Evolutionary conservation across 2,113 vertebrate species (phyloP).

Genomic region (Hydrochoerus hydrochaeris): DNA sequence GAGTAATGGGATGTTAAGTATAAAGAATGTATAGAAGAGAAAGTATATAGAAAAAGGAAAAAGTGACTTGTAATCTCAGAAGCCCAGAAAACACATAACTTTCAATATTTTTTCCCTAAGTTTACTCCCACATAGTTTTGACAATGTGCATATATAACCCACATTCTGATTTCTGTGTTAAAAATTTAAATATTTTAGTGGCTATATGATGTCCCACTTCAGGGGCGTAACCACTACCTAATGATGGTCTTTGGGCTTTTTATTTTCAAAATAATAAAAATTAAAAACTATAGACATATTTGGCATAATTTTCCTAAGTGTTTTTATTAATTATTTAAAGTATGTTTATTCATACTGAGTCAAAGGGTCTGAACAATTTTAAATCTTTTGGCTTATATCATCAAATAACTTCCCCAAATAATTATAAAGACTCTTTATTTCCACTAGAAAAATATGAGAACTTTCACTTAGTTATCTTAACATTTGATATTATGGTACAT

Average conservation of each 20-base stretch:
- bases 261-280: constrained; percentile 32
- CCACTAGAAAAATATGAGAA: background rate
- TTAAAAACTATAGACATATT: background rate
- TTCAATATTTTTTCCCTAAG: background rate
- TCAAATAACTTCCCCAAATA: background rate
- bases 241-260: background rate
- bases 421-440: background rate
- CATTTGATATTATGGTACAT: background rate
- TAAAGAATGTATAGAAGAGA: background rate
- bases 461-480: background rate
- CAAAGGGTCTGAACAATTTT: background rate
- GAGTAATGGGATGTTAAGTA: background rate
- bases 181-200: constrained; percentile 2
- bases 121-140: background rate
- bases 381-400: constrained; percentile 21
- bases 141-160: background rate
- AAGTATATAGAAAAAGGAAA: constrained; percentile 22
- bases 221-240: background rate
- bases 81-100: background rate
- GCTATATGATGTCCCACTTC: background rate
- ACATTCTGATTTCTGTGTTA: background rate
- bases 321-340: background rate
- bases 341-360: background rate
- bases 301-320: background rate
- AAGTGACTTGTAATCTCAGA: background rate